Evolutionary conservation across 2,113 vertebrate species (phyloP).

Genomic region (Crotalus tigris): DNA sequence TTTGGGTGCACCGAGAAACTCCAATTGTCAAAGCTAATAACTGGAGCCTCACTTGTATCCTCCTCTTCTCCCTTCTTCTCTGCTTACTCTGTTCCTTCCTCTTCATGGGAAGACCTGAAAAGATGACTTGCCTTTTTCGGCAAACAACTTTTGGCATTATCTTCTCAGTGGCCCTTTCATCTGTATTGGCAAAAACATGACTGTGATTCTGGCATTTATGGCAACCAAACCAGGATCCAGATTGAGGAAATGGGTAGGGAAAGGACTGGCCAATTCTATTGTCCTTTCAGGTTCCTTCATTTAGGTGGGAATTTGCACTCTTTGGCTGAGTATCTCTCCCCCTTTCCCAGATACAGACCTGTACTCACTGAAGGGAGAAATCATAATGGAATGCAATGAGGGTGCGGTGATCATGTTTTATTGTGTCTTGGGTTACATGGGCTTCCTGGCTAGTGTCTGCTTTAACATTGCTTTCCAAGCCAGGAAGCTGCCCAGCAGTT

Average conservation of each 20-base stretch:
- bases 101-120: background rate
- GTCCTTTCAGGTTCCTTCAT: background rate
- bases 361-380: background rate
- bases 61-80: background rate
- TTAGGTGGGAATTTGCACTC: background rate
- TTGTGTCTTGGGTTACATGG: background rate
- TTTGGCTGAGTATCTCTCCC: background rate
- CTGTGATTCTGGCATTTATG: background rate
- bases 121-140: background rate
- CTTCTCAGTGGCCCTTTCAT: background rate
- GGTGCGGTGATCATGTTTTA: background rate
- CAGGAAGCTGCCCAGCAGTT: background rate
- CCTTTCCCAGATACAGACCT: background rate
- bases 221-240: background rate
- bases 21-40: background rate
- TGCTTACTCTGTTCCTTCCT: background rate
- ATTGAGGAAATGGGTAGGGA: background rate
- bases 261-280: background rate
- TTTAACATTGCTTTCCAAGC: background rate
- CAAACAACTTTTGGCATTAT: background rate
- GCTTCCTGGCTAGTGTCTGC: background rate
- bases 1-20: background rate
- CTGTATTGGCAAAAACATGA: background rate
- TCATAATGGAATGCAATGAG: background rate
- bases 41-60: background rate